Evolutionary conservation across 2,113 vertebrate species (phyloP), one percentile per base, ranked within the genome.

Genomic region (Petromus typicus): DNA sequence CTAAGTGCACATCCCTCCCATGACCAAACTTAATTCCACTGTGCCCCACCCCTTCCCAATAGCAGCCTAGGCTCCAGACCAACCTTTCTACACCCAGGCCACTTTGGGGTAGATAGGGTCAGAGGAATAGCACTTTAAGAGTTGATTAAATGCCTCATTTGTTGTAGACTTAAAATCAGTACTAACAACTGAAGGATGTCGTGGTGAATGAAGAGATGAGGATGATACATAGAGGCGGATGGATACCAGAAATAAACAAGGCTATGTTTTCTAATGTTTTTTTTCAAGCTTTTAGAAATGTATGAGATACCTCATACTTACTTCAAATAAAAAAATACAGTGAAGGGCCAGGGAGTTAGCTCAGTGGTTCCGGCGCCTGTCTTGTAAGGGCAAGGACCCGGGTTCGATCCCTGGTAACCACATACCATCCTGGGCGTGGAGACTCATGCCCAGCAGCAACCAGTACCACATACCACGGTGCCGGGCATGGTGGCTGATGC

Each of bases 261-360:
- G 32, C 17, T 30, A 27, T 20, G 37, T 66, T 14, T 94, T 80
- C 59, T 84, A 37, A 57, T 76, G 1, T 66, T 79, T 94, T n/a
- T n/a, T 64, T 32, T 54, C 40, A 78, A 59, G 84, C 93, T 85
- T 84, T 96, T 92, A 48, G 63, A 90, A 67, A 92, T 90, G 2
- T 27, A 92, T 88, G 71, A 51, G 54, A 64, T 73, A n/a, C 94
- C 86, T 93, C 93, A 90, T 63, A 92, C 94, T 32, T 91, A 34
- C 73, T 94, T 95, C 83, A 93, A 95, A 61, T 93, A 2, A n/a
- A 85, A 92, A 95, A 91, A 30, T 37, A 64, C 75, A 91, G 76
- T 23, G 66, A 51, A 78, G 54, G 48, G n/a, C n/a, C n/a, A n/a
- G n/a, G n/a, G n/a, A n/a, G n/a, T n/a, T n/a, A n/a, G n/a, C n/a